phyloP scores from a whole-genome alignment of 2,888 invertebrate species.

The Cynaeus angustus region DNA sequence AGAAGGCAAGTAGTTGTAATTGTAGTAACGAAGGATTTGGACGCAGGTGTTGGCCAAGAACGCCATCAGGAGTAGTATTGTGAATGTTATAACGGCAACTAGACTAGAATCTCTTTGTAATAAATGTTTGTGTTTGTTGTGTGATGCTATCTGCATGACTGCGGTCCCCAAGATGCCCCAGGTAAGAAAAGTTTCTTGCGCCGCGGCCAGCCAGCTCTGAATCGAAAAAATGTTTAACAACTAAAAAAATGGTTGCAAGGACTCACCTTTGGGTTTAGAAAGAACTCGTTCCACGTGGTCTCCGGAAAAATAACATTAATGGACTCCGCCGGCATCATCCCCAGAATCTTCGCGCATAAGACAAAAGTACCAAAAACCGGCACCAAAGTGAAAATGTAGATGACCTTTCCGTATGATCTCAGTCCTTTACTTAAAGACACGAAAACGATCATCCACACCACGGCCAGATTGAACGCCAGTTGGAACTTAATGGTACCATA shows the following conservation, averaged over 20 bases:
- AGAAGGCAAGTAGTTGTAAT: conserved; percentile 82
- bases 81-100: conserved; percentile 82
- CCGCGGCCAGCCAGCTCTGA: conserved; percentile 91
- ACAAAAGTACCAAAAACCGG: conserved; percentile 85
- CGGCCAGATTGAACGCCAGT: conserved; percentile 91
- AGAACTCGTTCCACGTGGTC: conserved; percentile 89
- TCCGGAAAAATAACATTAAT: conserved; percentile 84
- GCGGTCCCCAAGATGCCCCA: conserved; percentile 90
- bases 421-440: conserved; percentile 91
- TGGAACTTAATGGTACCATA: conserved; percentile 86
- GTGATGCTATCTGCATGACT: conserved; percentile 86
- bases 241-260: conserved; percentile 55
- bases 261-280: conserved; percentile 84
- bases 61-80: conserved; percentile 83
- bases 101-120: conserved; percentile 78
- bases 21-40: conserved; percentile 83
- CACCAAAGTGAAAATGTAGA: conserved; percentile 85
- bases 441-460: conserved; percentile 93
- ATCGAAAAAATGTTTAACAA: conserved; percentile 61
- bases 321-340: conserved; percentile 80
- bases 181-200: conserved; percentile 90
- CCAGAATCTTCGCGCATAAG: conserved; percentile 83
- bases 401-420: conserved; percentile 88
- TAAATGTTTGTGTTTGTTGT: conserved; percentile 81
- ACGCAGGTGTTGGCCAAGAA: conserved; percentile 89